These are phyloP conservation scores for Synergus umbraculus DNA, from an alignment of 2,888 invertebrate species.

Conservation along the genomic window DNA sequence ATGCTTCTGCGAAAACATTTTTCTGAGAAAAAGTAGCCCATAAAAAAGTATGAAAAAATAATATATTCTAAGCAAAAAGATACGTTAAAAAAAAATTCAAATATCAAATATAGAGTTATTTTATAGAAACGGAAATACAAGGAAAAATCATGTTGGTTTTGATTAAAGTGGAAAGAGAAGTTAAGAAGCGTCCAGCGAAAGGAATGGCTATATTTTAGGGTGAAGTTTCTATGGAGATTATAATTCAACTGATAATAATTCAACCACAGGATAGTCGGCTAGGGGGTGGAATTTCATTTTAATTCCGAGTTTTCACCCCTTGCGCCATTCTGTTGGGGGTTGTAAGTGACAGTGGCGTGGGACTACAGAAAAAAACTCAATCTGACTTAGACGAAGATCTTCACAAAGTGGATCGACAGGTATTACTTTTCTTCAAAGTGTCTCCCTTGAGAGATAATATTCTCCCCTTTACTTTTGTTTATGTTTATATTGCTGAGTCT, in stretches of 20 bases:
- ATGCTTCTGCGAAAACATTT: background rate
- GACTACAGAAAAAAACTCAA: conserved; percentile 52
- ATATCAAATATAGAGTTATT: background rate
- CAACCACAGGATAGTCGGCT: conserved; percentile 58
- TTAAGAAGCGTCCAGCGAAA: conserved; percentile 42
- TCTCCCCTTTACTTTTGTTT: background rate
- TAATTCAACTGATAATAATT: conserved; percentile 67
- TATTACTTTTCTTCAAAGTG: conserved; percentile 29
- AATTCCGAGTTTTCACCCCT: conserved; percentile 57
- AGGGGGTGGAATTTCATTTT: conserved; percentile 67
- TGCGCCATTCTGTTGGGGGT: conserved; percentile 51
- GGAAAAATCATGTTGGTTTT: background rate
- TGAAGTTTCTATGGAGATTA: conserved; percentile 66
- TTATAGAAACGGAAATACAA: background rate
- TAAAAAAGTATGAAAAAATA: background rate
- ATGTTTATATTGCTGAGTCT: background rate
- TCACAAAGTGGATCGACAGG: conserved; percentile 34
- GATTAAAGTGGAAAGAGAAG: background rate
- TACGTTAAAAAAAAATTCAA: background rate
- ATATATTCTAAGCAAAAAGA: background rate
- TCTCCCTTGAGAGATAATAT: background rate
- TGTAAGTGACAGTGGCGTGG: conserved; percentile 68
- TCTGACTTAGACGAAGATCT: conserved; percentile 46
- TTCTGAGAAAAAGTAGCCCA: background rate
- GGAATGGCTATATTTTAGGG: conserved; percentile 55